phyloP scores from a whole-genome alignment of 2,888 invertebrate species.

The Idaea aversata region DNA sequence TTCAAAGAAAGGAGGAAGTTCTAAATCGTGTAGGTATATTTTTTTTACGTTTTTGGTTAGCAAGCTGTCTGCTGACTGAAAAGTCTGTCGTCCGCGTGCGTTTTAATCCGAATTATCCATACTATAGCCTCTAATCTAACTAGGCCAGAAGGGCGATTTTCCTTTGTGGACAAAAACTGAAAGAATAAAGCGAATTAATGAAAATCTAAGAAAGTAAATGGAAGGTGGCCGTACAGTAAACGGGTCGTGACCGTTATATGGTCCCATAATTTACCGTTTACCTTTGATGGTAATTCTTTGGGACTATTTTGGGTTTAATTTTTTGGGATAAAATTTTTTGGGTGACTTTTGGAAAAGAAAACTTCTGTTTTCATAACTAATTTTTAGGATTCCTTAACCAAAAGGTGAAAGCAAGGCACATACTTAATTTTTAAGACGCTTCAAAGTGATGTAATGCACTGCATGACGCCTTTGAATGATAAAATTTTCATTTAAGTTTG shows the following conservation, averaged over 20 bases:
- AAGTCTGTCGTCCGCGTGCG: background rate
- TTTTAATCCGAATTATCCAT: background rate
- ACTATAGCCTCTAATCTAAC: background rate
- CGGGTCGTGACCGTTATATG: background rate
- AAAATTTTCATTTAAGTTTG: too few species aligned
- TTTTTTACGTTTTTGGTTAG: too few species aligned
- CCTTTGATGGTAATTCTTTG: background rate
- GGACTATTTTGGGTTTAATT: background rate
- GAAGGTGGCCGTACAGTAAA: background rate
- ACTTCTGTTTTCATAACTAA: too few species aligned
- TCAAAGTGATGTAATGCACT: too few species aligned
- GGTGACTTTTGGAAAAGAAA: too few species aligned
- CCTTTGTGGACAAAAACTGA: background rate
- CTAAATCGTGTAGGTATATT: too few species aligned
- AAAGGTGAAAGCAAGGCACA: too few species aligned
- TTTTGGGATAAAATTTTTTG: background rate
- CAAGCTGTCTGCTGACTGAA: too few species aligned
- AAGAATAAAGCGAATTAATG: constrained; percentile 1
- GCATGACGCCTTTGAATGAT: too few species aligned
- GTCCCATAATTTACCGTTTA: background rate
- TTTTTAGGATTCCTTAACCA: too few species aligned
- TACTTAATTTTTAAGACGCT: too few species aligned
- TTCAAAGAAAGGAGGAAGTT: too few species aligned
- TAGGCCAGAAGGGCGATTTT: background rate
- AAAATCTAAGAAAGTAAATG: constrained; percentile 1